Percentiles rank a stretch among this genome's conserved stretches.
These are phyloP conservation scores for Trichogramma pretiosum DNA, from an alignment of 1,140 invertebrate species.

Conservation along the genomic window DNA sequence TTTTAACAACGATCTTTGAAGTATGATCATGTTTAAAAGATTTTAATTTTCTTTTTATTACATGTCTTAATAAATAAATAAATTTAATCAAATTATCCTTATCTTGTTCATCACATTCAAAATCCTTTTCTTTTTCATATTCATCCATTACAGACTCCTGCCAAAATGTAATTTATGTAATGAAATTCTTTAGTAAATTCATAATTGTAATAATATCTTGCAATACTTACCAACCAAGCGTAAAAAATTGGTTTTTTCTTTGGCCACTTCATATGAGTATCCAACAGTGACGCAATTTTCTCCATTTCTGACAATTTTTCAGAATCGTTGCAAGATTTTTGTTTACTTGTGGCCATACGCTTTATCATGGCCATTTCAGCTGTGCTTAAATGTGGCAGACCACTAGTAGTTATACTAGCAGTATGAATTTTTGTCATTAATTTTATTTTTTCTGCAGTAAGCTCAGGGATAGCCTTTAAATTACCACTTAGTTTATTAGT, in stretches of 20 bases:
- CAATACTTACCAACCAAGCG: conserved; percentile 37
- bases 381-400: conserved; percentile 31
- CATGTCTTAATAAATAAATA: conserved; percentile 22
- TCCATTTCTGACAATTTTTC: conserved; percentile 23
- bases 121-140: conserved; percentile 15
- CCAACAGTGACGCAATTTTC: conserved; percentile 20
- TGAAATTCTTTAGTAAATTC: neutral
- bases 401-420: conserved; percentile 23
- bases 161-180: conserved; percentile 6
- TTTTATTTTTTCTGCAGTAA: conserved; percentile 28
- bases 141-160: conserved; percentile 30
- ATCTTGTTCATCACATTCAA: conserved; percentile 1
- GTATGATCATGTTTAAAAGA: neutral
- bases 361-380: conserved; percentile 32
- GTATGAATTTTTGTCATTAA: conserved; percentile 28
- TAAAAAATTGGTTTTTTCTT: conserved; percentile 30
- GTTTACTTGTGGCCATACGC: conserved; percentile 15
- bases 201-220: too few relatives aligned
- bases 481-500: conserved; percentile 33
- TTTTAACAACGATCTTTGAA: too few relatives aligned
- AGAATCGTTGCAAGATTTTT: conserved; percentile 6
- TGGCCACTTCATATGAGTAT: conserved; percentile 27
- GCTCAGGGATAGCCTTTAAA: conserved; percentile 33
- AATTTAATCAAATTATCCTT: too few relatives aligned
- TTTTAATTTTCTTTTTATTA: conserved; percentile 22